Conservation (phyloP, 2,113 vertebrate species). For the Phoenicopterus ruber region DNA sequence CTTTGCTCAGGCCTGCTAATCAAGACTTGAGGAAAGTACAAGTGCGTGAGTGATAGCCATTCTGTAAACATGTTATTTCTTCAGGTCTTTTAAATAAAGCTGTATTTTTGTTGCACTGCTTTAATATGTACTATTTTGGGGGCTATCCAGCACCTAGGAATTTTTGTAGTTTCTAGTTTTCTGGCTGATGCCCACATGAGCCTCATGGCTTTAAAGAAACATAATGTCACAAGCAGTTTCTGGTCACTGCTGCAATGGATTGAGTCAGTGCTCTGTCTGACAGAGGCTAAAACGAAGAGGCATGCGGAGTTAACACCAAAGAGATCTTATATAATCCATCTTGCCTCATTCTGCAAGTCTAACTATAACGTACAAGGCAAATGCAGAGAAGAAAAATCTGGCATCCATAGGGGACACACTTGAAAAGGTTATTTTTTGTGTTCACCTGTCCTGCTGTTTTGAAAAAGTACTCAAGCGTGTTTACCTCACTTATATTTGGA, state of each 20-base stretch:
- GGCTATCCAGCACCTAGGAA: not conserved
- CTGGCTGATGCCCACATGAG: not conserved
- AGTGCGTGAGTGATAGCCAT: not conserved
- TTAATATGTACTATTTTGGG: not conserved
- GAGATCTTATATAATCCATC: not conserved
- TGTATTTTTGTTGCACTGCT: not conserved
- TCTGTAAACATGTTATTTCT: not conserved
- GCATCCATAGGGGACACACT: not conserved
- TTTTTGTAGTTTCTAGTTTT: not conserved
- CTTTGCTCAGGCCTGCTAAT: not conserved
- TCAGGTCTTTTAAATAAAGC: not conserved
- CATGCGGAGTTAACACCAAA: not conserved
- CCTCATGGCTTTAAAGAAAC: not conserved
- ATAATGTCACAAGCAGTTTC: not conserved
- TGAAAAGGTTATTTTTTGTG: not conserved
- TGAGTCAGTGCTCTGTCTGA: not conserved
- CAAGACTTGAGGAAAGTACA: not conserved
- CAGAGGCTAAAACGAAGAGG: not conserved
- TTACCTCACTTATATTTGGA: not conserved
- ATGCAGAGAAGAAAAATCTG: not conserved
- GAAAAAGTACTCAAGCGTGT: not conserved
- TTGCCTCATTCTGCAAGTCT: not conserved
- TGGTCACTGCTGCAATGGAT: not conserved
- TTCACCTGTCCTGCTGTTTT: not conserved
- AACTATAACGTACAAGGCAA: not conserved